Conservation (phyloP, 2,797 vertebrate genomes). For the Philypnodon macrostomus region DNA sequence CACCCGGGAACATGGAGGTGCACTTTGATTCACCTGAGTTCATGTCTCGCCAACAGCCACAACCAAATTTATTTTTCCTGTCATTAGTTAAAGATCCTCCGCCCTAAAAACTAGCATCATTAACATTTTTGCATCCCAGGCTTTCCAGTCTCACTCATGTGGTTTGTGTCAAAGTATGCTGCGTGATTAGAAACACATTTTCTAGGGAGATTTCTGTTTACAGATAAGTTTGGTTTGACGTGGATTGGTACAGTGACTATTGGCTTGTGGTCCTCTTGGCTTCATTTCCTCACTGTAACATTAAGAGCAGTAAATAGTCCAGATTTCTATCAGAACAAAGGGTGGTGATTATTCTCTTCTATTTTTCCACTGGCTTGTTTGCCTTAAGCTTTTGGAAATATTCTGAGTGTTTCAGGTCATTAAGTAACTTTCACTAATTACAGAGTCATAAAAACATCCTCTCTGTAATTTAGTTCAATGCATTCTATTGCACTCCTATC, state of each 20-base stretch:
- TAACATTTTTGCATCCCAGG: conserved; percentile 52
- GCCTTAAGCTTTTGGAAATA: conserved; percentile 39
- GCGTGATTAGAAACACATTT: conserved; percentile 70
- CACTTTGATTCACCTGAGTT: conserved; percentile 37
- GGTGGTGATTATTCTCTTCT: conserved; percentile 63
- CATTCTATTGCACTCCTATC: not conserved
- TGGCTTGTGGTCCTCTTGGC: conserved; percentile 66
- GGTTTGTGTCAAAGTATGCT: conserved; percentile 41
- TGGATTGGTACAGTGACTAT: conserved; percentile 65
- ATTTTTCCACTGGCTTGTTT: conserved; percentile 62
- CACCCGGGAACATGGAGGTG: conserved; percentile 85
- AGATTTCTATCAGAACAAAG: conserved; percentile 61
- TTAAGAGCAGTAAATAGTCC: conserved; percentile 54
- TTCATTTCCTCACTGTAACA: conserved; percentile 54
- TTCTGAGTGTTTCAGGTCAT: conserved; percentile 43
- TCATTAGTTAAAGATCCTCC: conserved; percentile 35
- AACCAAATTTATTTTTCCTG: conserved; percentile 15
- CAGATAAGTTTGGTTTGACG: conserved; percentile 67
- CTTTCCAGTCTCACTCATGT: conserved; percentile 56
- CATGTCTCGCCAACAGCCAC: not conserved
- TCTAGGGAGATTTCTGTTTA: conserved; percentile 63
- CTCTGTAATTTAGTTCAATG: conserved; percentile 14
- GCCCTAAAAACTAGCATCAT: conserved; percentile 33
- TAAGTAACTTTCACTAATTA: conserved; percentile 34
- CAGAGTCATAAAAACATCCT: conserved; percentile 35